Evolutionary conservation across 1,140 invertebrate genomes (phyloP).

Genomic region (Euura lappo): DNA sequence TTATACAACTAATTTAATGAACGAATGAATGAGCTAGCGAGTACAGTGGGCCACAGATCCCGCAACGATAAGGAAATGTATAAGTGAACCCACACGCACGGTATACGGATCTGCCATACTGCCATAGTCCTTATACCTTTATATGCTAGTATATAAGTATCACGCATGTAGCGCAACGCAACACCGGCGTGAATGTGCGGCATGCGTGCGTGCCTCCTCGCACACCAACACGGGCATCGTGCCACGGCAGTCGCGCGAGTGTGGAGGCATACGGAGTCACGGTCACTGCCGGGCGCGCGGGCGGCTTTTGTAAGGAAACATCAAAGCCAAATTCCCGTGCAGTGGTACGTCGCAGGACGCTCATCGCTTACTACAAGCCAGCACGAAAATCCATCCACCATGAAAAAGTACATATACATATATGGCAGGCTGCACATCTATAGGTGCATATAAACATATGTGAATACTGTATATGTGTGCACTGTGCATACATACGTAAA

Average conservation of each 20-base stretch:
- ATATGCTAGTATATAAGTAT: no score
- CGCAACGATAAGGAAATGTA: slow-evolving; percentile 35
- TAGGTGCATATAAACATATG: no score
- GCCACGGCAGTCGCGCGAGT: background rate
- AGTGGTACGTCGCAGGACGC: background rate
- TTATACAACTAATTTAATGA: slow-evolving; percentile 62
- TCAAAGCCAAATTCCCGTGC: slow-evolving; percentile 44
- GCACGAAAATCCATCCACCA: no score
- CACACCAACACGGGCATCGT: background rate
- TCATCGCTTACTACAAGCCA: background rate
- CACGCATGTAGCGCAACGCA: no score
- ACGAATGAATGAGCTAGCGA: slow-evolving; percentile 48
- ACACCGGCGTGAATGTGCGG: background rate
- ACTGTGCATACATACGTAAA: no score
- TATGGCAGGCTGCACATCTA: no score
- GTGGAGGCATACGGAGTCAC: slow-evolving; percentile 35
- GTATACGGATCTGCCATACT: background rate
- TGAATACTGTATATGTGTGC: no score
- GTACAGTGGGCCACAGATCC: slow-evolving; percentile 56
- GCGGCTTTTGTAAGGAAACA: slow-evolving; percentile 53
- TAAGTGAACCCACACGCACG: slow-evolving; percentile 31
- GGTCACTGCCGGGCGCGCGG: slow-evolving; percentile 56
- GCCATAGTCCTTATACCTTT: no score
- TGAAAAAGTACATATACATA: no score
- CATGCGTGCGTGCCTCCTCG: background rate